phyloP scores from a whole-genome alignment of 2,113 vertebrate genomes.

The Ameiurus melas region DNA sequence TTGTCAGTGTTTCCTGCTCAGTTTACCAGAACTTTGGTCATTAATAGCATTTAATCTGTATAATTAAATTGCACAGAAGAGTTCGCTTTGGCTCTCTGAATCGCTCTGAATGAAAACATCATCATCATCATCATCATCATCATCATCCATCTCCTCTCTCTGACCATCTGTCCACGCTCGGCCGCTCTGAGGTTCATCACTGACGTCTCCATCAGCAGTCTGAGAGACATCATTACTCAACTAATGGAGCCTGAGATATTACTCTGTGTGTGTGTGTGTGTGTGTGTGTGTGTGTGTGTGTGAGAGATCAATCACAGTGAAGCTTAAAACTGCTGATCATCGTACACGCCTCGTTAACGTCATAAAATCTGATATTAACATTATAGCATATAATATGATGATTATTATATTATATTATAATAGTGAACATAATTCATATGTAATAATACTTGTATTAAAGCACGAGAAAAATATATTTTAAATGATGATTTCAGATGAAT shows the following conservation, averaged over 20 bases:
- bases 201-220: conserved; percentile 58
- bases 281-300: conserved; percentile 42
- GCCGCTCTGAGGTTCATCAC: conserved; percentile 63
- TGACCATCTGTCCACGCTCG: conserved; percentile 42
- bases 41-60: not conserved
- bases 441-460: not conserved
- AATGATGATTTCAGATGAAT: too few species aligned
- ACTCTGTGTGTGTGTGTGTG: conserved; percentile 2
- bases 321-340: conserved; percentile 60
- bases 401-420: not conserved
- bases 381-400: not conserved
- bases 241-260: conserved; percentile 71
- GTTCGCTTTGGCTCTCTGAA: not conserved
- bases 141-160: not conserved
- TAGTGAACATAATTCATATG: not conserved
- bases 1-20: not conserved
- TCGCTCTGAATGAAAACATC: not conserved
- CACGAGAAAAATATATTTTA: not conserved
- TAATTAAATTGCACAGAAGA: not conserved
- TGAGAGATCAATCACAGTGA: conserved; percentile 68
- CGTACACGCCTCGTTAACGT: conserved; percentile 74
- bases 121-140: not conserved
- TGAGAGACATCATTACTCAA: conserved; percentile 68
- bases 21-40: not conserved
- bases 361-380: conserved; percentile 52